Evolutionary conservation across 2,797 vertebrate species (phyloP).

Genomic region (Crocidura indochinensis): DNA sequence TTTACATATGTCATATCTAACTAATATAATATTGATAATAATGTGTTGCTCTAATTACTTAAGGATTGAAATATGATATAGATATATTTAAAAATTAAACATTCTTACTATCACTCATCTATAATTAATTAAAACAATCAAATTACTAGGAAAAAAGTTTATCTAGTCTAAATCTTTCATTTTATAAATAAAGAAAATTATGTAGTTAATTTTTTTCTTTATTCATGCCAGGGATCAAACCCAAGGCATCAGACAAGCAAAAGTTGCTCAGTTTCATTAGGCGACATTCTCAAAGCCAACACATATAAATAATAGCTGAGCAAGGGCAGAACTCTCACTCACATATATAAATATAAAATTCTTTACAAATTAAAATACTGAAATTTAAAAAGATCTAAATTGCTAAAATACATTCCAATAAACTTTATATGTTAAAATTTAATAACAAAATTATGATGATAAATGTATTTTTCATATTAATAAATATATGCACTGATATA

Average conservation of each 20-base stretch:
- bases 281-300: slow-evolving; percentile 62
- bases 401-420: slow-evolving; percentile 66
- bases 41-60: slow-evolving; percentile 52
- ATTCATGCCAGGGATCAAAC: no score
- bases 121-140: slow-evolving; percentile 67
- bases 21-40: slow-evolving; percentile 75
- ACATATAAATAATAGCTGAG: slow-evolving; percentile 34
- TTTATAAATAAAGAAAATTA: slow-evolving; percentile 48
- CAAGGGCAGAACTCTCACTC: slow-evolving; percentile 49
- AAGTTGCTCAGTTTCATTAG: slow-evolving; percentile 31
- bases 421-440: slow-evolving; percentile 62
- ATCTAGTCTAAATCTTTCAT: not conserved
- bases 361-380: slow-evolving; percentile 9
- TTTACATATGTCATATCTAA: slow-evolving; percentile 84
- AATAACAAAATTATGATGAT: slow-evolving; percentile 62
- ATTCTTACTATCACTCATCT: slow-evolving; percentile 63
- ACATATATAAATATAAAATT: slow-evolving; percentile 49
- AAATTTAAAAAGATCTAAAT: slow-evolving; percentile 31
- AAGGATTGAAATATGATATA: slow-evolving; percentile 68
- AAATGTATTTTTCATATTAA: slow-evolving; percentile 1
- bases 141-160: not conserved
- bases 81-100: slow-evolving; percentile 70
- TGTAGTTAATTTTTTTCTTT: no score
- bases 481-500: not conserved
- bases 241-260: no score